These are phyloP conservation scores for Pterobdella sp. DNA, from an alignment of 2,888 invertebrate species.

Conservation along the genomic window DNA sequence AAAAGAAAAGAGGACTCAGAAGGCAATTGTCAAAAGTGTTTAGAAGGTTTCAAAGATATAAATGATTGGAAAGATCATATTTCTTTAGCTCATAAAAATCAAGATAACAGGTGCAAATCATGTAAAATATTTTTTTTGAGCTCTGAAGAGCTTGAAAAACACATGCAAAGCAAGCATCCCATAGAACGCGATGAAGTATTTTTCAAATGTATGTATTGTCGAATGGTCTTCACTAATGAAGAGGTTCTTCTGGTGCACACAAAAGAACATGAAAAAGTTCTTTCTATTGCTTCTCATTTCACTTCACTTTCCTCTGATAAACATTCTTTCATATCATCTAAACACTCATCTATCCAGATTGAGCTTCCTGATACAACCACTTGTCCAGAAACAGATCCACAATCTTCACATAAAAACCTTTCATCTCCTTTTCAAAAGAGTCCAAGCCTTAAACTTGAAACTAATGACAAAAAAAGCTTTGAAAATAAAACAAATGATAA, in stretches of 20 bases:
- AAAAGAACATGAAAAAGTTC: constrained; percentile 29
- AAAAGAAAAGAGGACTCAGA: not conserved
- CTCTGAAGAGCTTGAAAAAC: constrained; percentile 30
- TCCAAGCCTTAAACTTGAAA: not conserved
- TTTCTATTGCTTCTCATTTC: not conserved
- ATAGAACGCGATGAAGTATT: constrained; percentile 18
- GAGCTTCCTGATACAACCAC: not conserved
- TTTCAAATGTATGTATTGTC: constrained; percentile 33
- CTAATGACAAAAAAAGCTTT: not conserved
- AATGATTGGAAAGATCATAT: constrained; percentile 32
- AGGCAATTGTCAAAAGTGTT: constrained; percentile 27
- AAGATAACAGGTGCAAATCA: constrained; percentile 30
- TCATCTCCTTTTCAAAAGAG: not conserved
- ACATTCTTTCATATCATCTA: not conserved
- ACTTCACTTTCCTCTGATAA: not conserved
- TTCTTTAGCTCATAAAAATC: constrained; percentile 31
- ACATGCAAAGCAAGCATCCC: constrained; percentile 25
- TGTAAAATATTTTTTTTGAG: constrained; percentile 32
- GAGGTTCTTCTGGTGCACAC: constrained; percentile 31
- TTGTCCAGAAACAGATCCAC: not conserved
- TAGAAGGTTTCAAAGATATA: constrained; percentile 32
- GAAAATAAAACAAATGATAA: not conserved
- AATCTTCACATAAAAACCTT: not conserved
- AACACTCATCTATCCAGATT: not conserved
- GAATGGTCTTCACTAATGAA: constrained; percentile 30